phyloP scores from a whole-genome alignment of 2,113 vertebrate species.

The Dasyprocta punctata region DNA sequence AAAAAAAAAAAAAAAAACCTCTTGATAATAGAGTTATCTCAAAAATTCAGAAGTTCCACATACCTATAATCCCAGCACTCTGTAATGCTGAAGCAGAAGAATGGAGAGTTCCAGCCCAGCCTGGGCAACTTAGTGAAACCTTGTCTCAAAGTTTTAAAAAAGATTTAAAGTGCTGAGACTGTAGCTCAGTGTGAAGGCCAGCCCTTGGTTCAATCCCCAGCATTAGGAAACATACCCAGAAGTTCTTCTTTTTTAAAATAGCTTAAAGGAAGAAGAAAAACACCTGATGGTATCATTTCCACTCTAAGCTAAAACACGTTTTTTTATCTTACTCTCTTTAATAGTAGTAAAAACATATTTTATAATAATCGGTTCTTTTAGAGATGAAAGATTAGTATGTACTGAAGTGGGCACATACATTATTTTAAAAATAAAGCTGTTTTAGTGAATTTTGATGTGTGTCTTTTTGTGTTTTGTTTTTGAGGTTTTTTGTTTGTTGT shows the following conservation, averaged over 20 bases:
- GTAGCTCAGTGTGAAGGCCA: background rate
- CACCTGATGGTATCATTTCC: background rate
- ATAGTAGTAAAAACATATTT: conserved; percentile 19
- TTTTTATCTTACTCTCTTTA: conserved; percentile 10
- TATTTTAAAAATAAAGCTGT: background rate
- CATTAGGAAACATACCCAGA: background rate
- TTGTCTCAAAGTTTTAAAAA: too few relatives aligned
- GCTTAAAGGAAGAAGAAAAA: background rate
- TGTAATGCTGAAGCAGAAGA: background rate
- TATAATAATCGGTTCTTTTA: conserved; percentile 5
- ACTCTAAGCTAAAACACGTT: background rate
- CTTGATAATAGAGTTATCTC: background rate
- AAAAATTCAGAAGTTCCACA: background rate
- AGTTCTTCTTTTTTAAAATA: background rate
- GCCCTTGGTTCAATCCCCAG: background rate
- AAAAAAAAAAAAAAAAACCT: too few relatives aligned
- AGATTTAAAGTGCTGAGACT: background rate
- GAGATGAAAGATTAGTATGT: background rate
- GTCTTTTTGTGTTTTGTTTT: background rate
- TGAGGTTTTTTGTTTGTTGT: background rate
- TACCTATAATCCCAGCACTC: background rate
- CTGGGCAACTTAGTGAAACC: too few relatives aligned
- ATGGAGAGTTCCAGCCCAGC: too few relatives aligned
- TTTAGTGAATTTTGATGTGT: conserved; percentile 31
- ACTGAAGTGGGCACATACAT: background rate